A percentile compares a stretch with the other conserved stretches of the same genome.
phyloP scores from a whole-genome alignment of 2,797 vertebrate species.

The Zalophus californianus region DNA sequence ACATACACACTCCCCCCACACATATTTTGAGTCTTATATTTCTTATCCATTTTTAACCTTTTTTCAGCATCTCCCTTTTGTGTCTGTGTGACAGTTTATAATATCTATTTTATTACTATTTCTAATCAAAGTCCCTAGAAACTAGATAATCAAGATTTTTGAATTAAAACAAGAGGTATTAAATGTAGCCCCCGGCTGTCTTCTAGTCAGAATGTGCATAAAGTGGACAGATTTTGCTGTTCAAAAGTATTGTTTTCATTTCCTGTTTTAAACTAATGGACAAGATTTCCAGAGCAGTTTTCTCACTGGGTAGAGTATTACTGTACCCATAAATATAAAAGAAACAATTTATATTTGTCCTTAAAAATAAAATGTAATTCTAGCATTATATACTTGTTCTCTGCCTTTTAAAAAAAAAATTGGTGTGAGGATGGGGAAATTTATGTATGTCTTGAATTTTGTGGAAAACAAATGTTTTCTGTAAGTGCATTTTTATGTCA shows the following conservation, averaged over 20 bases:
- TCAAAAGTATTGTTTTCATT: neutral
- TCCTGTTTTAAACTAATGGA: neutral
- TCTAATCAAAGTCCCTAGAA: neutral
- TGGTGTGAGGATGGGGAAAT: neutral
- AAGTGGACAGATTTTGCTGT: constrained; percentile 37
- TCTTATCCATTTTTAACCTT: neutral
- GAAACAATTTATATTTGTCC: neutral
- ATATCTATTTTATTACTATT: constrained; percentile 6
- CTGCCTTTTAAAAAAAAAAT: neutral
- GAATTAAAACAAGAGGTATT: neutral
- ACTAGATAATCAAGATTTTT: neutral
- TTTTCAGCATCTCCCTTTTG: neutral
- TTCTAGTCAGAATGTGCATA: neutral
- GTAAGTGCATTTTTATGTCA: neutral
- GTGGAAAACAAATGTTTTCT: neutral
- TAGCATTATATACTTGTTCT: neutral
- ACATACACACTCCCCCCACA: accelerated
- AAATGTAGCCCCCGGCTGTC: neutral
- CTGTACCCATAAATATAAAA: neutral
- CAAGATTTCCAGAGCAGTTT: neutral
- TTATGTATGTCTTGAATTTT: constrained; percentile 30
- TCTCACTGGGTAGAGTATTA: neutral
- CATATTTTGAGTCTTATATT: neutral
- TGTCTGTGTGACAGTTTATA: neutral
- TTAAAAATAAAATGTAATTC: neutral